Conservation (phyloP, 1,140 invertebrate species). For the Bicyclus anynana region DNA sequence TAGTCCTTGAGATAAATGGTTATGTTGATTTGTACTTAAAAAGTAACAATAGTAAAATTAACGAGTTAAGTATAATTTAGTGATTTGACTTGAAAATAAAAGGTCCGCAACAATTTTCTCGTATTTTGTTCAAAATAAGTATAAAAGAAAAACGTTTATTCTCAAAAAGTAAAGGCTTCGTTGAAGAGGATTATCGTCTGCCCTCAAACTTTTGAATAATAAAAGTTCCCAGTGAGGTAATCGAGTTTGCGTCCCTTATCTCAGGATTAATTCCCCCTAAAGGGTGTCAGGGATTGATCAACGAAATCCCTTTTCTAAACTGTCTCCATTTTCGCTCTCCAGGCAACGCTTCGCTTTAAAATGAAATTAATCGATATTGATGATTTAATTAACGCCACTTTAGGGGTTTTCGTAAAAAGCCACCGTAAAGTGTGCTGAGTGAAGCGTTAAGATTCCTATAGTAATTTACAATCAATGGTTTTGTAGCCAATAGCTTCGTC, state of each 20-base stretch:
- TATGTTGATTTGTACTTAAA: too few relatives aligned
- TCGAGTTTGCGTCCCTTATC: slow-evolving; percentile 6
- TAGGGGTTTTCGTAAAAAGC: too few relatives aligned
- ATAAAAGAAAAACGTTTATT: neutral
- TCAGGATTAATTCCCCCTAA: slow-evolving; percentile 5
- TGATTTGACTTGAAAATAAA: too few relatives aligned
- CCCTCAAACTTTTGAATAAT: slow-evolving; percentile 10
- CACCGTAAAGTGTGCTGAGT: too few relatives aligned
- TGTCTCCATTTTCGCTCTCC: neutral
- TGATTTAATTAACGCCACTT: too few relatives aligned
- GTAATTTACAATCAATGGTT: too few relatives aligned
- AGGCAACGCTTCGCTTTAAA: neutral
- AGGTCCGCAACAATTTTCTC: neutral
- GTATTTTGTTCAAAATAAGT: neutral
- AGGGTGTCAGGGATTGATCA: slow-evolving; percentile 11
- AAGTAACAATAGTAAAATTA: too few relatives aligned
- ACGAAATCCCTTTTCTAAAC: neutral
- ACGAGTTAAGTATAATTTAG: too few relatives aligned
- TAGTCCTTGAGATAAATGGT: too few relatives aligned
- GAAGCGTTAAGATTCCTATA: too few relatives aligned
- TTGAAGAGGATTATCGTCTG: slow-evolving; percentile 13
- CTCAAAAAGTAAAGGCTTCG: slow-evolving; percentile 13
- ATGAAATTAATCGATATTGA: neutral
- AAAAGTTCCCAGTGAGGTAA: slow-evolving; percentile 13
- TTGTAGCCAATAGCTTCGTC: too few relatives aligned